These are phyloP conservation scores for Cydia strobilella DNA, from an alignment of 1,140 invertebrate species.

Conservation along the genomic window DNA sequence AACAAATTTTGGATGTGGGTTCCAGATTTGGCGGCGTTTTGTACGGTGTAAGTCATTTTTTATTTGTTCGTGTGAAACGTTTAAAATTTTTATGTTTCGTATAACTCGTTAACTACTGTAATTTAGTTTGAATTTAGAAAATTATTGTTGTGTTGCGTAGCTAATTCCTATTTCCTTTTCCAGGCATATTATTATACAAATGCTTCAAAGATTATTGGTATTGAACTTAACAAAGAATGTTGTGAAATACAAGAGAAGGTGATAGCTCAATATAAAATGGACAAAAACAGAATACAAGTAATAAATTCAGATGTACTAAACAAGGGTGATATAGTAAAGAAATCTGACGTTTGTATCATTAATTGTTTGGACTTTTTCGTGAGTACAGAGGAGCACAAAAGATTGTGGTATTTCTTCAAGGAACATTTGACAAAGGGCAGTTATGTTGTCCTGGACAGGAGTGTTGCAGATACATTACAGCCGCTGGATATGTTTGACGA, in stretches of 20 bases:
- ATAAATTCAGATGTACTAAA: conserved; percentile 82
- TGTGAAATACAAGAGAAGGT: conserved; percentile 83
- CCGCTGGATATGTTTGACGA: conserved; percentile 78
- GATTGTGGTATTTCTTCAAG: conserved; percentile 83
- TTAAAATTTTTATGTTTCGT: no score
- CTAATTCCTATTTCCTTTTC: background rate
- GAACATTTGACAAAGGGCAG: conserved; percentile 80
- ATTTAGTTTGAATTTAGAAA: background rate
- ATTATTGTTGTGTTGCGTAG: background rate
- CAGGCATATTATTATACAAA: conserved; percentile 85
- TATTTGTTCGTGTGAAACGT: no score
- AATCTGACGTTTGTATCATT: conserved; percentile 83
- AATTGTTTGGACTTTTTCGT: conserved; percentile 86
- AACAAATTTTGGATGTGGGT: conserved; percentile 85
- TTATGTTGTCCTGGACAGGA: conserved; percentile 81
- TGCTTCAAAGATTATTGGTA: conserved; percentile 82
- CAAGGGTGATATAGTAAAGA: conserved; percentile 78
- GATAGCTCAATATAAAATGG: conserved; percentile 81
- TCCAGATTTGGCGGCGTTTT: conserved; percentile 86
- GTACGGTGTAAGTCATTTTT: conserved; percentile 84
- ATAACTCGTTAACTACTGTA: no score
- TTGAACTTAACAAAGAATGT: conserved; percentile 87
- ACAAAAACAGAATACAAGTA: conserved; percentile 80
- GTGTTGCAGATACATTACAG: conserved; percentile 78
- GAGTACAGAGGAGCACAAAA: conserved; percentile 78